Percentiles rank a stretch among this genome's conserved stretches.
Evolutionary conservation across 2,797 vertebrate genomes (phyloP).

Genomic region (Chelon labrosus): DNA sequence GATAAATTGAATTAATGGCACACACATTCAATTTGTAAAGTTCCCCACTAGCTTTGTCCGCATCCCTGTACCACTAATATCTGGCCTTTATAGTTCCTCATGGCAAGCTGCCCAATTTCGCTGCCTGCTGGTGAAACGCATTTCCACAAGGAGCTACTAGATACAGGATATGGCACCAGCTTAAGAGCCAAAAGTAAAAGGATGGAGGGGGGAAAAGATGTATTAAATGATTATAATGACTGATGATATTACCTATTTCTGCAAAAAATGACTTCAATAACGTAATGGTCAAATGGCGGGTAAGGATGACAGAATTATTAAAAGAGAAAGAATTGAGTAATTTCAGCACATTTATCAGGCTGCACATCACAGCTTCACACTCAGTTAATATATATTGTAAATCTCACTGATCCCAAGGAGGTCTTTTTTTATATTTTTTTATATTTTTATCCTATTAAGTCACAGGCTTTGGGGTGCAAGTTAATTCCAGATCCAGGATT

Average conservation of each 20-base stretch:
- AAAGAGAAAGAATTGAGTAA: slow-evolving; percentile 83
- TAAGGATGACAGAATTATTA: slow-evolving; percentile 86
- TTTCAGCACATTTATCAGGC: slow-evolving; percentile 83
- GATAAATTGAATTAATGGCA: slow-evolving; percentile 77
- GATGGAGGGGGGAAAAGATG: slow-evolving; percentile 71
- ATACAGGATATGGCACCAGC: slow-evolving; percentile 67
- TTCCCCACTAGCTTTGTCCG: slow-evolving; percentile 61
- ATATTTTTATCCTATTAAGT: slow-evolving; percentile 78
- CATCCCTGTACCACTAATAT: slow-evolving; percentile 62
- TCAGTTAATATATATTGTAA: slow-evolving; percentile 78
- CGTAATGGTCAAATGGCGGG: slow-evolving; percentile 82
- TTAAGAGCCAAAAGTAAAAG: slow-evolving; percentile 65
- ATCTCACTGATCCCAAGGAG: slow-evolving; percentile 70
- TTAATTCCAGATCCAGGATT: slow-evolving; percentile 78
- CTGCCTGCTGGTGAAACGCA: slow-evolving; percentile 61
- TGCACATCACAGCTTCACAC: slow-evolving; percentile 78
- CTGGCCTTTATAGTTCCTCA: slow-evolving; percentile 66
- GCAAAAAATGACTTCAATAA: slow-evolving; percentile 79
- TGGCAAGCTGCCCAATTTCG: slow-evolving; percentile 68
- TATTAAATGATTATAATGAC: slow-evolving; percentile 88
- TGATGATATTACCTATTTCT: slow-evolving; percentile 82
- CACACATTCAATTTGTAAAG: slow-evolving; percentile 73
- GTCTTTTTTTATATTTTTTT: slow-evolving; percentile 68
- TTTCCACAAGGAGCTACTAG: slow-evolving; percentile 64
- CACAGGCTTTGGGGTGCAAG: slow-evolving; percentile 62